These are phyloP conservation scores for Enteromius paludinosus DNA, from an alignment of 2,797 vertebrate species.

Conservation along the genomic window DNA sequence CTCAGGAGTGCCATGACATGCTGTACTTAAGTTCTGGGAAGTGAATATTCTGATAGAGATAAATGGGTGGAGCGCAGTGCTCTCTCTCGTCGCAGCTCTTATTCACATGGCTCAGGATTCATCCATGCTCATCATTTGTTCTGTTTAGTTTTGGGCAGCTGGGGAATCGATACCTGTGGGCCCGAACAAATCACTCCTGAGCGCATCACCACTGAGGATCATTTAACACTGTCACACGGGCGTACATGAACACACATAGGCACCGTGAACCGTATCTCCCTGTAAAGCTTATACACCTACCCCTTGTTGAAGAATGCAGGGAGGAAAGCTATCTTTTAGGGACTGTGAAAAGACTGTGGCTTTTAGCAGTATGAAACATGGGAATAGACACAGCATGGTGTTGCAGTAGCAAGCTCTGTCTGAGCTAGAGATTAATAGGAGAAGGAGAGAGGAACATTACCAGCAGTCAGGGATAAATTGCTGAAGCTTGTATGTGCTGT, in stretches of 20 bases:
- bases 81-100: constrained; percentile 5
- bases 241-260: constrained; percentile 18
- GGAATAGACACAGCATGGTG: constrained; percentile 29
- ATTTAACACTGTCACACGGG: constrained; percentile 54
- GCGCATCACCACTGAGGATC: constrained; percentile 31
- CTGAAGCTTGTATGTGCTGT: constrained; percentile 52
- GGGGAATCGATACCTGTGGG: constrained; percentile 50
- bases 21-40: background rate
- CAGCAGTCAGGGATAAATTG: constrained; percentile 59
- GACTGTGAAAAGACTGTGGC: constrained; percentile 33
- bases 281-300: constrained; percentile 42
- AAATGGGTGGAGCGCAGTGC: background rate
- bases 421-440: constrained; percentile 59
- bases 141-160: constrained; percentile 49
- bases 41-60: constrained; percentile 29
- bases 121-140: constrained; percentile 50
- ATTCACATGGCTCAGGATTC: constrained; percentile 34
- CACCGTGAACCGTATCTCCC: constrained; percentile 30
- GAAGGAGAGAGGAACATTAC: constrained; percentile 55
- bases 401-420: constrained; percentile 6
- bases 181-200: constrained; percentile 54
- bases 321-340: constrained; percentile 51
- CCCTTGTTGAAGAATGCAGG: constrained; percentile 47
- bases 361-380: constrained; percentile 58
- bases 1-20: background rate